A percentile compares a stretch with the other conserved stretches of the same genome.
phyloP scores from a whole-genome alignment of 2,113 vertebrate species.

The Misgurnus mizolepis region DNA sequence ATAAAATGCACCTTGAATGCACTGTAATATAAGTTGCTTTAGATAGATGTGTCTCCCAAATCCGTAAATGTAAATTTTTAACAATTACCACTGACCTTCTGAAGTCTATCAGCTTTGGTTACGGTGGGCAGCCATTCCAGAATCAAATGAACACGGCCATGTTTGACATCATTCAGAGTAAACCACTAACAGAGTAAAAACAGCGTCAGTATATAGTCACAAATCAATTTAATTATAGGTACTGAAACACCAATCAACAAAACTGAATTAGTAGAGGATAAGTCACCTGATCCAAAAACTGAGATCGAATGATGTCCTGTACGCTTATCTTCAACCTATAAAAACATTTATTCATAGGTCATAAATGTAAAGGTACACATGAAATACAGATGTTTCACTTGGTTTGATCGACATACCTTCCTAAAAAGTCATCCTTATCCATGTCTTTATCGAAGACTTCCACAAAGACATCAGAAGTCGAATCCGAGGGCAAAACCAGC shows the following conservation, averaged over 20 bases:
- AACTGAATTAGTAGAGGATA: not conserved
- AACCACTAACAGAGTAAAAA: slow-evolving; percentile 79
- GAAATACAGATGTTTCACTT: no score
- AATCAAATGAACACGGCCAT: slow-evolving; percentile 82
- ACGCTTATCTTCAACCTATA: slow-evolving; percentile 67
- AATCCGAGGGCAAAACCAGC: slow-evolving; percentile 74
- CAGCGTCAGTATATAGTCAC: no score
- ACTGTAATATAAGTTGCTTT: no score
- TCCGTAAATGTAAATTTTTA: not conserved
- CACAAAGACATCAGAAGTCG: slow-evolving; percentile 78
- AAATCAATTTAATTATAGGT: no score
- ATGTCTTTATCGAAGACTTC: slow-evolving; percentile 89
- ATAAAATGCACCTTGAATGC: no score
- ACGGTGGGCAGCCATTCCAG: slow-evolving; percentile 80
- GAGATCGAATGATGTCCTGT: slow-evolving; percentile 66
- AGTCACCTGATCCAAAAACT: slow-evolving; percentile 72
- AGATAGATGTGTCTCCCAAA: no score
- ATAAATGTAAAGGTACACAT: no score
- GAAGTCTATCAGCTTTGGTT: slow-evolving; percentile 70
- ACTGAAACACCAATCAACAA: not conserved
- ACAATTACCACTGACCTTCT: slow-evolving; percentile 73
- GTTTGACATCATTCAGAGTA: slow-evolving; percentile 83
- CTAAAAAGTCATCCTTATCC: slow-evolving; percentile 88
- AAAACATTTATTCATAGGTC: not conserved
- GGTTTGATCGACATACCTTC: slow-evolving; percentile 72